A percentile compares a stretch with the other conserved stretches of the same genome.
phyloP scores from a whole-genome alignment of 1,140 invertebrate species.

The Drosophila bocki region DNA sequence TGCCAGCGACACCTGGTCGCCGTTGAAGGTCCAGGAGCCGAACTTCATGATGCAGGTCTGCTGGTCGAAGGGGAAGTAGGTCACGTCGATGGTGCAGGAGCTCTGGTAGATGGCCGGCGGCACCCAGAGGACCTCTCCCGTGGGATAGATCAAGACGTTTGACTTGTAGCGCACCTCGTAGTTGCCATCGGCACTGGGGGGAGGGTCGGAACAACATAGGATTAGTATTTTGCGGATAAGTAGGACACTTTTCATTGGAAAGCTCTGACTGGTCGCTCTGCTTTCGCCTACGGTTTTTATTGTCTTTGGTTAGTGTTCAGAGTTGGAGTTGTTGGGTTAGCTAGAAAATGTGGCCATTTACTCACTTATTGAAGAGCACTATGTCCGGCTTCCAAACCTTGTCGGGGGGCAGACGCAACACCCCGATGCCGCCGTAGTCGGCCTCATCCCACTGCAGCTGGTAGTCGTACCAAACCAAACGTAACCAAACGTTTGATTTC shows the following conservation, averaged over 20 bases:
- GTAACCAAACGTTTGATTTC: constrained; percentile 99
- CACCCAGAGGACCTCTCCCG: constrained; percentile 97
- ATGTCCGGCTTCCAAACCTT: constrained; percentile 99
- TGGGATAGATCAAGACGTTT: constrained; percentile 97
- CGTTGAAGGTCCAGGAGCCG: constrained; percentile 99
- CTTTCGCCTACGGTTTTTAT: constrained; percentile 37
- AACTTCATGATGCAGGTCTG: constrained; percentile 99
- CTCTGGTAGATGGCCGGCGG: constrained; percentile 99
- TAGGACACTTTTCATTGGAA: background rate
- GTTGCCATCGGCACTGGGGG: constrained; percentile 95
- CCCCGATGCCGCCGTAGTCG: constrained; percentile 98
- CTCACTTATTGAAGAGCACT: constrained; percentile 99
- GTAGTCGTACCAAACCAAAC: constrained; percentile 99
- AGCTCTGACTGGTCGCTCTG: constrained; percentile 17
- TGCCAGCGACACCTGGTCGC: constrained; percentile 97
- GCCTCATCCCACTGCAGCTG: constrained; percentile 99
- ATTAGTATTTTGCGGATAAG: constrained; percentile 10
- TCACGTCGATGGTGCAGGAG: constrained; percentile 99
- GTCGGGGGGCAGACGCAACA: constrained; percentile 97
- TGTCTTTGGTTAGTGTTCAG: constrained; percentile 42
- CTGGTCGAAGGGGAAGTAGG: constrained; percentile 99
- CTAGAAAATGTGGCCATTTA: constrained; percentile 75
- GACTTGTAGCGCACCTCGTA: constrained; percentile 99
- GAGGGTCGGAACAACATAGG: constrained; percentile 77
- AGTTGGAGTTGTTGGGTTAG: constrained; percentile 44